Evolutionary conservation across 2,888 invertebrate genomes (phyloP), one percentile per base, ranked within the genome.

Genomic region (Automeris io): DNA sequence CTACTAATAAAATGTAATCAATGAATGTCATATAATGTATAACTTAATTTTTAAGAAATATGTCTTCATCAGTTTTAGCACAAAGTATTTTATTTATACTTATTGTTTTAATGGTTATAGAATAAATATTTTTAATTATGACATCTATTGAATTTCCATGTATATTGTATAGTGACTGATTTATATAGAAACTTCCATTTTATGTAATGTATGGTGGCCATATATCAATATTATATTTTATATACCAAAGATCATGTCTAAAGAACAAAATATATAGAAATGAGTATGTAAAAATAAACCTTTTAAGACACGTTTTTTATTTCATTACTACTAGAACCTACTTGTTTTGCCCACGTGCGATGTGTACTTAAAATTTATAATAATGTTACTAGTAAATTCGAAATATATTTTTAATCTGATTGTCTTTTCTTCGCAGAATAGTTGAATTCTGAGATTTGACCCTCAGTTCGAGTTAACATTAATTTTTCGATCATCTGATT

Each of bases 161-260:
- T 51, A 47, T 44, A 50, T 55, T 61, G 52, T 60, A 67, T 53
- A 16, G 16, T 45, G 69, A 72, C 67, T 76, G 69, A 71, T 60
- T 43, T 57, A 59, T 56, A 52, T 42, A 16, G 18, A 51, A 60
- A 62, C 71, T 76, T 77, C 70, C 74, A 77, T 61, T 64, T 61
- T 61, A 64, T 51, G 49, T 52, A 61, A 66, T 64, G 48, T 66
- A 58, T 53, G 60, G 71, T 70, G 74, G 77, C 77, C 78, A 77
- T 78, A 74, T 66, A 74, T 66, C 72, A 70, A 67, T 74, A 70
- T 68, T 72, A 73, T 78, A 76, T 77, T 78, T 76, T 78, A 70
- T 76, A 76, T 75, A 77, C 80, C 80, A 79, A 80, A 80, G 80
- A 80, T 67, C 64, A 68, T 63, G 59, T 76, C 69, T 75, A 76